phyloP scores from a whole-genome alignment of 1,140 invertebrate genomes.

The Caenorhabditis inopinata region DNA sequence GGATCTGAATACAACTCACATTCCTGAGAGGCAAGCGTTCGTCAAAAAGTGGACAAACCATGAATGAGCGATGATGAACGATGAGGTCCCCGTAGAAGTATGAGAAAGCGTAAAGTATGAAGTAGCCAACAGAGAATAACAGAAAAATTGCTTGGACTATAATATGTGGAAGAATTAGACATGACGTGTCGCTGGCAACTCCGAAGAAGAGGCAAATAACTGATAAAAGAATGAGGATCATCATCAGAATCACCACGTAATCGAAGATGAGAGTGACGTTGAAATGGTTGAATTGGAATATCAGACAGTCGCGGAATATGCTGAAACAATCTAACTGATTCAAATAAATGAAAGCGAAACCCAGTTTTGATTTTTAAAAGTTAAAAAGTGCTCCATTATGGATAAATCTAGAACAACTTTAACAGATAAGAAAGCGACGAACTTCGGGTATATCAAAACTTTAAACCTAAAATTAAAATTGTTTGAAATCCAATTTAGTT shows the following conservation, averaged over 20 bases:
- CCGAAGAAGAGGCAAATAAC: conserved; percentile 54
- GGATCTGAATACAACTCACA: conserved; percentile 47
- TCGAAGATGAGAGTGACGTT: conserved; percentile 63
- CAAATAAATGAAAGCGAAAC: no score
- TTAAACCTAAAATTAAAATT: no score
- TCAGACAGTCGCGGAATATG: conserved; percentile 53
- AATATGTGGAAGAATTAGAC: conserved; percentile 58
- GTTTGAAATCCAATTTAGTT: no score
- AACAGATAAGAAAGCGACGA: no score
- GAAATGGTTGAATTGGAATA: conserved; percentile 60
- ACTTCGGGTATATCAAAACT: no score
- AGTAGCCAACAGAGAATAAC: conserved; percentile 57
- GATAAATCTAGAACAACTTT: no score
- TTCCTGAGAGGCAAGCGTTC: no score
- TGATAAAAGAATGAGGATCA: conserved; percentile 55
- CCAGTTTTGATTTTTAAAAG: no score
- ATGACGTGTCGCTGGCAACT: conserved; percentile 49
- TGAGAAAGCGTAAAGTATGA: conserved; percentile 59
- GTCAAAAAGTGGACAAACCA: conserved; percentile 27
- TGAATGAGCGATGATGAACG: conserved; percentile 52
- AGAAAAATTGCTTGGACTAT: conserved; percentile 57
- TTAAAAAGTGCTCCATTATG: no score
- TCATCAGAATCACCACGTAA: conserved; percentile 55
- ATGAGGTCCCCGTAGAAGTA: conserved; percentile 65
- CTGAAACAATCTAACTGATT: conserved; percentile 11